phyloP scores from a whole-genome alignment of 2,797 vertebrate species.

The Danio aesculapii region DNA sequence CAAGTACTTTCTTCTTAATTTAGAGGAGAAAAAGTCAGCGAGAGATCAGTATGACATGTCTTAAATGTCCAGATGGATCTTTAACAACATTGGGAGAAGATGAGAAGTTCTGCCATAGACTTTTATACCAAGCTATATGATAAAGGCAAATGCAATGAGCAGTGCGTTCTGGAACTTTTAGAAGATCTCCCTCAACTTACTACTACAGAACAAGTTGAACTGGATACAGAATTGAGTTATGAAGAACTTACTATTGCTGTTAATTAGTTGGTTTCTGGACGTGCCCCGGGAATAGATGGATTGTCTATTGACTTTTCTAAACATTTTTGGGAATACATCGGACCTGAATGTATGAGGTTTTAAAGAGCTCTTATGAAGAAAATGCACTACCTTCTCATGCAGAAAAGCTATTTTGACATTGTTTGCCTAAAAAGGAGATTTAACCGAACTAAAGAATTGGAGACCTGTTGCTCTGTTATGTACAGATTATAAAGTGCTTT shows the following conservation, averaged over 20 bases:
- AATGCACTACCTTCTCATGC: not conserved
- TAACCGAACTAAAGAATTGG: not conserved
- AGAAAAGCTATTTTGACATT: not conserved
- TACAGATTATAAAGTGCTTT: too few species aligned
- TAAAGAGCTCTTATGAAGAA: not conserved
- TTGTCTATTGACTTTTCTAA: too few species aligned
- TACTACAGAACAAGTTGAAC: too few species aligned
- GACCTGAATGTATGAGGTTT: not conserved
- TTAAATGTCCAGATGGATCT: not conserved
- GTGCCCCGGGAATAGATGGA: too few species aligned
- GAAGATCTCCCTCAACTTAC: too few species aligned
- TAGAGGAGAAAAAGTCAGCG: not conserved
- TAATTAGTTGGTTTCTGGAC: too few species aligned
- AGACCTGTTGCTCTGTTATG: not conserved
- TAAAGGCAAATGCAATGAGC: too few species aligned
- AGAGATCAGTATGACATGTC: not conserved
- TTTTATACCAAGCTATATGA: too few species aligned
- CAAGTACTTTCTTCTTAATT: not conserved
- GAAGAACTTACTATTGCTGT: too few species aligned
- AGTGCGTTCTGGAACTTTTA: too few species aligned
- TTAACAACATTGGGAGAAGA: not conserved
- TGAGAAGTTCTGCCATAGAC: too few species aligned
- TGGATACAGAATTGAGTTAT: too few species aligned
- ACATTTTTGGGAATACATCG: not conserved
- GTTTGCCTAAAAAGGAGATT: not conserved